Evolutionary conservation across 2,113 vertebrate species (phyloP).

Genomic region (Brienomyrus longianalis): DNA sequence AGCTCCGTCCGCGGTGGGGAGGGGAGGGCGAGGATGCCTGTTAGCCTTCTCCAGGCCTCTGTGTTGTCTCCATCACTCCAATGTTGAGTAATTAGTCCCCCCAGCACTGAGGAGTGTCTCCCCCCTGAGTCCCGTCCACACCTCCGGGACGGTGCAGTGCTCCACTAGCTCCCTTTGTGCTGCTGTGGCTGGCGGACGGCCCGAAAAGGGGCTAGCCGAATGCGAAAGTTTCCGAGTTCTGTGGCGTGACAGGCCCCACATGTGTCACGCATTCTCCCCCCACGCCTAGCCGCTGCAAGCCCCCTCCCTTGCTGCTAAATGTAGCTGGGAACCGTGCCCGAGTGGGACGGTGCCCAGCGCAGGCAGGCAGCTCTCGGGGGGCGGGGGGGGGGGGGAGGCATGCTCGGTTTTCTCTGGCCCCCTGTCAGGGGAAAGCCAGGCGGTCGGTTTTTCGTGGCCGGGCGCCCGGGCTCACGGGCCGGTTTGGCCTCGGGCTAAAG

Average conservation of each 20-base stretch:
- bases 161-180: background rate
- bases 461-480: background rate
- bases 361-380: background rate
- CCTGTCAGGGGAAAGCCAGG: background rate
- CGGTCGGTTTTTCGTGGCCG: background rate
- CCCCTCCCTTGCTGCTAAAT: background rate
- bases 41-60: too few relatives aligned
- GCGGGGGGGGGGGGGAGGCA: background rate
- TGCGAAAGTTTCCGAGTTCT: background rate
- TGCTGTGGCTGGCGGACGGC: background rate
- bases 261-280: background rate
- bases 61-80: background rate
- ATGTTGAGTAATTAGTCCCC: background rate
- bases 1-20: too few relatives aligned
- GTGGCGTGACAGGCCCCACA: background rate
- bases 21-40: background rate
- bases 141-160: fast-evolving
- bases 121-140: background rate
- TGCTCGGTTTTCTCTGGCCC: background rate
- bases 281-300: background rate
- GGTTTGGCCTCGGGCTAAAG: background rate
- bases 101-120: background rate
- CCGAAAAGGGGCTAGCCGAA: background rate
- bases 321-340: background rate
- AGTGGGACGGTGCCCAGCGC: background rate